phyloP scores from a whole-genome alignment of 2,113 vertebrate genomes.

The Cryptomyrus ogoouensis region DNA sequence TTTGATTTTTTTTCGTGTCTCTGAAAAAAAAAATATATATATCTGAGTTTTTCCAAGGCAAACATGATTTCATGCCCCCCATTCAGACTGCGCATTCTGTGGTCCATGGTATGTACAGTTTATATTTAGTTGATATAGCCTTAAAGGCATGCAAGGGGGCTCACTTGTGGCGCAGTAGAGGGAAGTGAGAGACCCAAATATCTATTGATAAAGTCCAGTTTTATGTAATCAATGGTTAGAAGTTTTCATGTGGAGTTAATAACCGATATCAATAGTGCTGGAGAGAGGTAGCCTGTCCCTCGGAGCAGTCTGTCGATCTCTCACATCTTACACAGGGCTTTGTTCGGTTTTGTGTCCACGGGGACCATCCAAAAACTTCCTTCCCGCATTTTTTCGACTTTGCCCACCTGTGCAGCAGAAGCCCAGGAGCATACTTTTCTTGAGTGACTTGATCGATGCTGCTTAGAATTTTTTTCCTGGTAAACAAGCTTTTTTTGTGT shows the following conservation, averaged over 20 bases:
- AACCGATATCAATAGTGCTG: background rate
- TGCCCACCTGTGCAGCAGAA: background rate
- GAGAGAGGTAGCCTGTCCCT: background rate
- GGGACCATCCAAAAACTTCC: background rate
- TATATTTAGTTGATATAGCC: background rate
- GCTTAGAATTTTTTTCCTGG: background rate
- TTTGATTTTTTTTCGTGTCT: background rate
- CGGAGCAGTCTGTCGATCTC: background rate
- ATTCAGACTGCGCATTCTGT: background rate
- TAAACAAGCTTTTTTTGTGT: background rate
- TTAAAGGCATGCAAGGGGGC: background rate
- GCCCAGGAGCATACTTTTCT: background rate
- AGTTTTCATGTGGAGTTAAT: background rate
- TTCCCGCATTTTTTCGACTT: background rate
- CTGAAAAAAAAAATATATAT: background rate
- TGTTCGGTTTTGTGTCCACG: background rate
- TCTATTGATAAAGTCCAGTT: background rate
- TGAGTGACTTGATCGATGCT: background rate
- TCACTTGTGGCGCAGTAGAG: background rate
- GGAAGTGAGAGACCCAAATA: background rate
- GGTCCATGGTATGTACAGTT: background rate
- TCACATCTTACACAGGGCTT: background rate
- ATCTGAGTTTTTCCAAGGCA: background rate
- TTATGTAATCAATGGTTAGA: background rate
- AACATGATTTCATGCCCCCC: background rate